Evolutionary conservation across 1,140 invertebrate species (phyloP), one percentile per base, ranked within the genome.

Genomic region (Scaptomyza graminum): DNA sequence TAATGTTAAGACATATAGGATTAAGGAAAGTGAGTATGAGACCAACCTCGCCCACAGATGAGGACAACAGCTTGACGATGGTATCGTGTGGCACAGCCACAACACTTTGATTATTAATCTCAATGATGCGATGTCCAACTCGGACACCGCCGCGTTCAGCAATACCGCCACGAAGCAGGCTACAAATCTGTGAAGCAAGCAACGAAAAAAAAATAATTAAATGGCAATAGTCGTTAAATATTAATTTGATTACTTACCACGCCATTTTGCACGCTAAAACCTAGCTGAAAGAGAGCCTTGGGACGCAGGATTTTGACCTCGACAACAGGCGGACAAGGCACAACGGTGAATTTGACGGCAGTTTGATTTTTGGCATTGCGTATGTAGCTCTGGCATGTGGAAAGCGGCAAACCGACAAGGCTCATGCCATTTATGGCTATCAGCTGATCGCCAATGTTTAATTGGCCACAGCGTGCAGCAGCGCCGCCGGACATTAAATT

Each of bases 381-480:
- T 82, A 99, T 99, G 92, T 99, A 99, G 76, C 95, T 98, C 93
- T 99, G 99, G 93, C 99, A 99, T 70, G 97, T 98, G 5, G 98
- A 98, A 31, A 99, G 93, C 37, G 99, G 98, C 59, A 99, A 93
- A 2, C 99, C 99, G 13, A 99, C 99, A 37, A 99, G 94, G 82
- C 97, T 99, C 62, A 99, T 96, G 12, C 99, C 99, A 93, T 99
- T 99, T 69, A 99, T 99, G 65, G 98, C 98, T 88, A 99, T 99
- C 90, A 99, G 98, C 94, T 99, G 98, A 94, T 99, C 99, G 39
- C 99, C 99, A 92, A 99, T 99, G 93, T 99, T 99, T 8, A 99
- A 94, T 84, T 99, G 97, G 34, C 98, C 98, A 92, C 98, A 99
- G 37, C 98, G 93, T 1, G 98, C 98, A 11, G 98, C 98, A 1